Percentiles rank a stretch among this genome's conserved stretches.
Conservation (phyloP, 2,113 vertebrate genomes). For the Kryptolebias marmoratus region DNA sequence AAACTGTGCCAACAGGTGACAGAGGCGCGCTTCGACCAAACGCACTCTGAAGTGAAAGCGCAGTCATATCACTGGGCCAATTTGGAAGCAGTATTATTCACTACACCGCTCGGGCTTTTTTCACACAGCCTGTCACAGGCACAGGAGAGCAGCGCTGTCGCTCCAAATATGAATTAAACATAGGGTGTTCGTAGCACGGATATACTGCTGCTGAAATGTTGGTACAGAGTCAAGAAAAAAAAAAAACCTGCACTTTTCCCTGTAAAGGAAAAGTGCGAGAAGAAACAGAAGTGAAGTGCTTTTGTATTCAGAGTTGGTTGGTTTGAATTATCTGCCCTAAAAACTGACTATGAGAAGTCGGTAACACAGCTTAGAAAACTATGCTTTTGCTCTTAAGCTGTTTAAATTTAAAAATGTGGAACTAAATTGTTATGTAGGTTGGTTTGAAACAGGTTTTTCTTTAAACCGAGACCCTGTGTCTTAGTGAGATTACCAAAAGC, state of each 20-base stretch:
- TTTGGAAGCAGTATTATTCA: slow-evolving; percentile 75
- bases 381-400: neutral
- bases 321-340: slow-evolving; percentile 2
- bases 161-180: slow-evolving; percentile 78
- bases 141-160: slow-evolving; percentile 54
- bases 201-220: slow-evolving; percentile 66
- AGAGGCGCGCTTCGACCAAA: slow-evolving; percentile 69
- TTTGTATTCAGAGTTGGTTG: slow-evolving; percentile 14
- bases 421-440: neutral
- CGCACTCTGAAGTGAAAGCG: slow-evolving; percentile 70
- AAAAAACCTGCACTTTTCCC: slow-evolving; percentile 35
- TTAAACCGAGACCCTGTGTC: neutral
- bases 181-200: slow-evolving; percentile 67
- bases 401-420: neutral
- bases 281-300: slow-evolving; percentile 7
- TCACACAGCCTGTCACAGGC: slow-evolving; percentile 65
- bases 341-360: neutral
- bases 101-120: slow-evolving; percentile 60
- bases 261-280: slow-evolving; percentile 23
- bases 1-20: slow-evolving; percentile 80
- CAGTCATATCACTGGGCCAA: slow-evolving; percentile 76
- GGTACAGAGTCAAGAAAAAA: slow-evolving; percentile 42
- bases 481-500: neutral
- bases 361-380: neutral
- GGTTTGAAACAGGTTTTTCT: neutral